Evolutionary conservation across 2,113 vertebrate species (phyloP).

Genomic region (Mirza zaza): DNA sequence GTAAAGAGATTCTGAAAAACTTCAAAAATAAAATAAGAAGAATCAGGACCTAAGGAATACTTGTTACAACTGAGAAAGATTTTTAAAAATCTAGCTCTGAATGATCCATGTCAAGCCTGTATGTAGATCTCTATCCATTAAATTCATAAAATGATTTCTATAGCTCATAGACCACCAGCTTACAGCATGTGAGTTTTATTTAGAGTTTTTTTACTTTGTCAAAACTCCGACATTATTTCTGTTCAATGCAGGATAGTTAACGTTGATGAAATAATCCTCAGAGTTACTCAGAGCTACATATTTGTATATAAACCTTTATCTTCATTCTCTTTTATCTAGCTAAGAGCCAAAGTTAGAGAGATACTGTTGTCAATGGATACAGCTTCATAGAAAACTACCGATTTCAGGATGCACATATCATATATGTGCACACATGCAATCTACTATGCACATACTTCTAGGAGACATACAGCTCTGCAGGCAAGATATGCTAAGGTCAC

Average conservation of each 20-base stretch:
- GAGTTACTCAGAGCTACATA: not conserved
- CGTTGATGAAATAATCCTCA: not conserved
- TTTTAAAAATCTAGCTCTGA: not conserved
- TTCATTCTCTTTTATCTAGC: not conserved
- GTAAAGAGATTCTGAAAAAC: not conserved
- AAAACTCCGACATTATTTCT: not conserved
- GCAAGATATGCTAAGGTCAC: not conserved
- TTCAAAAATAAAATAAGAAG: not conserved
- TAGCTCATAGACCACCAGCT: not conserved
- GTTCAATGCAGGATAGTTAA: not conserved
- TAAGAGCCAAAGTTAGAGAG: not conserved
- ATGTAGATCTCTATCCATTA: not conserved
- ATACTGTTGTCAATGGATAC: not conserved
- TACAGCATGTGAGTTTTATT: not conserved
- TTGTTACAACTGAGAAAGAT: not conserved
- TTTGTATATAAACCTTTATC: not conserved
- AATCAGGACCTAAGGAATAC: not conserved
- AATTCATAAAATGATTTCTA: not conserved
- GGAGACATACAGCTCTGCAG: rapidly evolving
- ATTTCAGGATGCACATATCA: not conserved
- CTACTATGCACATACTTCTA: not conserved
- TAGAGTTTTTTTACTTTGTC: not conserved
- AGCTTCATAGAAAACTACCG: not conserved
- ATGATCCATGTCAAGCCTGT: not conserved
- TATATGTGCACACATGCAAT: not conserved